Conservation (phyloP, 92 coral and sea anemone species). For the Phenganax stokvisi region DNA sequence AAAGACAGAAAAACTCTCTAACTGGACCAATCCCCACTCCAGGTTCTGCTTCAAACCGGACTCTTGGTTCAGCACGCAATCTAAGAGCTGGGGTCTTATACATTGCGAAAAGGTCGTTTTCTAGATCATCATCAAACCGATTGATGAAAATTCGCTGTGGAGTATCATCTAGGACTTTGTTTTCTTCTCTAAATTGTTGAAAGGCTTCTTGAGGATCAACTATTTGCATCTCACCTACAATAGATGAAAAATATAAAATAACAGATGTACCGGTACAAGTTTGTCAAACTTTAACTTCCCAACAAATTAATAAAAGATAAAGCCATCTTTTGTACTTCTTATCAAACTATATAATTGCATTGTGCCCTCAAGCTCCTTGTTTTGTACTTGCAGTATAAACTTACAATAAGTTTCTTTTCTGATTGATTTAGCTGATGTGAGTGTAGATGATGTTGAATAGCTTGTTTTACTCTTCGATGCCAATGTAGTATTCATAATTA, state of each 20-base stretch:
- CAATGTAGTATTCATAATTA: background rate
- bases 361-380: background rate
- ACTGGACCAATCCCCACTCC: conserved; percentile 24
- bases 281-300: background rate
- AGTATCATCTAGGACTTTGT: conserved; percentile 1
- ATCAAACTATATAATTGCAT: background rate
- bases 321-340: background rate
- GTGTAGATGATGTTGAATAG: background rate
- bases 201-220: conserved; percentile 18
- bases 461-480: background rate
- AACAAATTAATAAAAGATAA: background rate
- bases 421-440: background rate
- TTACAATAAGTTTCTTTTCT: background rate
- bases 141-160: conserved; percentile 16
- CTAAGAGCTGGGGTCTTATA: conserved; percentile 7
- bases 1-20: conserved; percentile 22
- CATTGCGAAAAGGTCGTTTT: conserved; percentile 7
- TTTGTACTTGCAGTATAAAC: background rate
- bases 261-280: background rate
- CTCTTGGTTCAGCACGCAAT: conserved; percentile 13
- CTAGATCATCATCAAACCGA: conserved; percentile 16
- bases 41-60: conserved; percentile 8
- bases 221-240: conserved; percentile 4
- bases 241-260: background rate
- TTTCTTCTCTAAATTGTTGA: conserved; percentile 16